Evolutionary conservation across 2,113 vertebrate species (phyloP), one percentile per base, ranked within the genome.

Genomic region (Sciurus niger): DNA sequence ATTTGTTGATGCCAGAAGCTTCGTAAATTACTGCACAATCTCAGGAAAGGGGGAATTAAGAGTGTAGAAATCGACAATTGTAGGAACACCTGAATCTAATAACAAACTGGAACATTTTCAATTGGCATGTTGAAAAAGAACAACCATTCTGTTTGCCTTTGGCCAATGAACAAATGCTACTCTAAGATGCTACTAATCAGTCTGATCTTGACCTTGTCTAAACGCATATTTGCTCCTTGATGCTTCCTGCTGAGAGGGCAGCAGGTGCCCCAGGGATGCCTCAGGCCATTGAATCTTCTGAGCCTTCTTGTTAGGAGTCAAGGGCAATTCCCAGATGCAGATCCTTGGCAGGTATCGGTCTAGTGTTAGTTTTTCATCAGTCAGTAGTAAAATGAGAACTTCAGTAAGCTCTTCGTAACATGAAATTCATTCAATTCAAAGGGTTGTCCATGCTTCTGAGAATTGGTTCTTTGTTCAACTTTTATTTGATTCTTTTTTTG

Each of bases 61-160:
- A 53, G 77, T 53, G 24, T 65, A 85, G 90, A 95, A 88, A 72
- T n/a, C 74, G 51, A 92, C 68, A 90, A 74, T 46, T 65, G 30
- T 20, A 82, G 43, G 51, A 88, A 88, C 94, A 95, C 96, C 97
- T 96, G 97, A 96, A 74, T 96, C 60, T 83, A 98, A 96, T 96
- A 90, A 96, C 68, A 80, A 67, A 86, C 78, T 96, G 95, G 85
- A 68, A 3, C 14, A 4, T n/a, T 93, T 96, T 96, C 95, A 97
- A 28, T 11, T 80, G 95, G 89, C 68, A 84, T 9, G 25, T 43
- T 67, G 51, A 65, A 79, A 80, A 94, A 79, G 43, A 97, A 80
- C 24, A 60, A 77, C 12, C 65, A 32, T 65, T 89, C 43, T 40
- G 58, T 94, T 97, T 96, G 95, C 68, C 48, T 95, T 63, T 86